Evolutionary conservation across 2,888 invertebrate species (phyloP), one percentile per base, ranked within the genome.

Genomic region (Siphlonurus alternatus): DNA sequence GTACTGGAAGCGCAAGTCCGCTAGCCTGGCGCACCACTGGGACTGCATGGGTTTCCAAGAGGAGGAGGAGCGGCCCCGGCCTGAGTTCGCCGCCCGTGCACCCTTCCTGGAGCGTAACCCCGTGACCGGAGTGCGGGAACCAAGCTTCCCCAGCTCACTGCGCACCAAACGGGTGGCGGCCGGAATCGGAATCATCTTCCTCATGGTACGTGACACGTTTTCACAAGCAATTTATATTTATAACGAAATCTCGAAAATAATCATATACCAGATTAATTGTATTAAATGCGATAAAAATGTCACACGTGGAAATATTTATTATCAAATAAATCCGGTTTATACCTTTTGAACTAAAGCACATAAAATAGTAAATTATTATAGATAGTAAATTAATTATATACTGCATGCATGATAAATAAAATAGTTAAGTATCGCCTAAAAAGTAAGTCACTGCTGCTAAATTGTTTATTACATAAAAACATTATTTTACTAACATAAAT

Each of bases 1-100:
- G 68, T 80, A 80, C 70, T 81, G 81, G 81, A 81, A 81, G 69
- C 72, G 80, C 60, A 80, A 80, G 69, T 79, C 77, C 63, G 79
- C 78, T 19, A 77, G 77, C 63, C 71, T 80, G 25, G 78, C 80
- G 23, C 79, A 81, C 70, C 79, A 80, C 69, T 81, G 81, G 81
- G 81, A 81, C 71, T 78, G 79, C 66, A 72, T 78, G 69, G 80
- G 79, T 66, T 80, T 79, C 70, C 78, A 80, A 67, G 79, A 80
- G 65, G 80, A 80, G 69, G 79, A 79, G 72, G 79, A 81, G 68
- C 70, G 79, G 24, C 81, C 81, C 0, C 68, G 81, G n/a, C 80
- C 81, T 3, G 79, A 80, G 67, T 81, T 80, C 69, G 78, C 78
- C 2, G 79, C 79, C 59, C 74, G 73, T 66, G 80, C 80, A 2